Base-by-base conservation (phyloP, 2,888 invertebrate genomes). In the Pandemis corylana region DNA sequence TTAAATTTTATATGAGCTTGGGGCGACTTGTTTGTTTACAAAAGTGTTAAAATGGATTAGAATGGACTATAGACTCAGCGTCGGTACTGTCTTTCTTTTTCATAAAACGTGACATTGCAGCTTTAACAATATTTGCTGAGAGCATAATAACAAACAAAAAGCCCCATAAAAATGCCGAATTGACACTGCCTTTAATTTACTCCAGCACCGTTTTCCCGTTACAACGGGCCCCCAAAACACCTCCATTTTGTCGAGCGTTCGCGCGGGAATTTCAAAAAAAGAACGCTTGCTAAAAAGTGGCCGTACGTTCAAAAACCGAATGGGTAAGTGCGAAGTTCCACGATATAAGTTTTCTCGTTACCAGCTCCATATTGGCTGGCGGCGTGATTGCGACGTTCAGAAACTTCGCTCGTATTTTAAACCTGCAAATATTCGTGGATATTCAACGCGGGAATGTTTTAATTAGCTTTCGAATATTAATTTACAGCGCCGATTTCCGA, bases 401-500 rank as follows among this genome's bases (percentile, higher is more conserved):
- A 68, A 80, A 83, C 80, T 82, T 82, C 36, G 75, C 67, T 71
- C 81, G 79, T 80, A 84, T 82, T 84, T 83, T 81, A 83, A 84
- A 80, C 78, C 76, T 78, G 62, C 75, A 76, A 76, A 77, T 82
- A 82, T 81, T 80, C 71, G 78, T 76, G 79, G 78, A 82, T 83
- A 81, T 80, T 82, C 80, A 12, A 80, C 81, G 74, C 76, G 76
- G 80, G 82, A 86, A 88, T 86, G 84, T 90, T 90, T 90, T 91
- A 90, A 92, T 90, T 89, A 90, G 68, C 56, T 63, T 66, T 41
- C 42, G 44, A 70, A 64, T 67, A 72, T 77, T 72, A 75, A 77
- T 76, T 72, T 75, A 67, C 71, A 59, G 51, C 62, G 20, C 63
- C 46, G 75, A 72, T 70, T 53, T 66, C 44, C 59, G 51, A 20